Evolutionary conservation across 2,113 vertebrate species (phyloP), one percentile per base, ranked within the genome.

Genomic region (Pomatorhinus ruficollis): DNA sequence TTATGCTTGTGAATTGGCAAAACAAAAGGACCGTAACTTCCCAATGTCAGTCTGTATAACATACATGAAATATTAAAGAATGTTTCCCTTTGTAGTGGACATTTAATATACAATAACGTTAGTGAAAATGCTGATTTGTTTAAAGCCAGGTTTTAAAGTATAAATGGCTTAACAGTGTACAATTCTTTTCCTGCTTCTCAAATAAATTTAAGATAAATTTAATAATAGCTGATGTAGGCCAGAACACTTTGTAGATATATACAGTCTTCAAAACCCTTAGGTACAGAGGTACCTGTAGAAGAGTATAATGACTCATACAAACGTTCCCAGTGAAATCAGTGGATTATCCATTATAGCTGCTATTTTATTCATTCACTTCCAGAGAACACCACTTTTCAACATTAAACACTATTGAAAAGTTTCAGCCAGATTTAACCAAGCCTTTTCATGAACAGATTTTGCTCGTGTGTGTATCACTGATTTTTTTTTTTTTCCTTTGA

Each of bases 11-110:
- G 49, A 95, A 83, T 19, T 96, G 69, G 31, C 47, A 87, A 87
- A 95, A 72, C 6, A 6, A 27, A 50, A 91, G 56, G 72, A 83
- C 5, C 17, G 21, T 84, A 78, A 63, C 47, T 69, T 64, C 57
- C 25, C 19, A 8, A 65, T 12, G 6, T 31, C 23, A 87, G 39
- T 88, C 21, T 61, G 12, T 53, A 39, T 76, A 95, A 70, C 33
- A 65, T 16, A 81, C 22, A 25, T 70, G 68, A 97, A 97, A 92
- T 95, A 95, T 82, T 83, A 64, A 87, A 85, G 63, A 76, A 66
- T 95, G 91, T 84, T 97, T 95, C 25, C 33, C 9, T 79, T 87
- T 64, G 13, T 49, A 63, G 39, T 85, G 69, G 81, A 42, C 45
- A 52, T 95, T 88, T 65, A 28, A 93, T 91, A 75, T 68, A 90